A percentile compares a stretch with the other conserved stretches of the same genome.
Conservation (phyloP, 2,797 vertebrate genomes). For the Scolopax bukidnonensis region DNA sequence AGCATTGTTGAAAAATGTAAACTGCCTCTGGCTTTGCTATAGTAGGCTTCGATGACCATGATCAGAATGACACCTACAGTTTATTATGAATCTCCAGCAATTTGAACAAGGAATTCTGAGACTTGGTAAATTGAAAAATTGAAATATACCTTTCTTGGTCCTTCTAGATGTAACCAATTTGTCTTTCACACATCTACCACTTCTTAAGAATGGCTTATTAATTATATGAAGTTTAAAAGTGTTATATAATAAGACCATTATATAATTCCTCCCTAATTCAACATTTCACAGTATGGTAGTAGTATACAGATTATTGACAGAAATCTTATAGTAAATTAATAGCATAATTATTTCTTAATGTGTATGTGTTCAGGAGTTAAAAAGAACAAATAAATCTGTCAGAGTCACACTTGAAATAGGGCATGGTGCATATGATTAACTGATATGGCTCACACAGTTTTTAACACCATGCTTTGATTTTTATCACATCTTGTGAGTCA, state of each 20-base stretch:
- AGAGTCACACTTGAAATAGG: neutral
- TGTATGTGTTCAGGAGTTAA: neutral
- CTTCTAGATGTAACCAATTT: neutral
- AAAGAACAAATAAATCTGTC: neutral
- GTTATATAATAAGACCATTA: neutral
- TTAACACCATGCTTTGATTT: neutral
- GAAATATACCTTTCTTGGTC: neutral
- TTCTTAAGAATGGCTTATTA: neutral
- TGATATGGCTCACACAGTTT: neutral
- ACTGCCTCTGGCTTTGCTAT: neutral
- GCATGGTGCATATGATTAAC: neutral
- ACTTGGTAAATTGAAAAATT: neutral
- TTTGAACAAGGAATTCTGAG: neutral
- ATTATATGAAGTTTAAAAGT: neutral
- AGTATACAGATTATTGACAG: neutral
- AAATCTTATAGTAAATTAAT: neutral
- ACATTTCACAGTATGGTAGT: neutral
- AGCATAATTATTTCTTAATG: neutral
- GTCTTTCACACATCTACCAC: neutral
- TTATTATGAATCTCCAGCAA: neutral
- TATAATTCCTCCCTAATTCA: neutral
- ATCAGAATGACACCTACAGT: neutral
- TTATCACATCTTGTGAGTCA: neutral
- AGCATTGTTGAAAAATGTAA: neutral
- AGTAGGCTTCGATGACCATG: neutral